phyloP scores from a whole-genome alignment of 2,888 invertebrate species.

The Platycheirus rosarum region DNA sequence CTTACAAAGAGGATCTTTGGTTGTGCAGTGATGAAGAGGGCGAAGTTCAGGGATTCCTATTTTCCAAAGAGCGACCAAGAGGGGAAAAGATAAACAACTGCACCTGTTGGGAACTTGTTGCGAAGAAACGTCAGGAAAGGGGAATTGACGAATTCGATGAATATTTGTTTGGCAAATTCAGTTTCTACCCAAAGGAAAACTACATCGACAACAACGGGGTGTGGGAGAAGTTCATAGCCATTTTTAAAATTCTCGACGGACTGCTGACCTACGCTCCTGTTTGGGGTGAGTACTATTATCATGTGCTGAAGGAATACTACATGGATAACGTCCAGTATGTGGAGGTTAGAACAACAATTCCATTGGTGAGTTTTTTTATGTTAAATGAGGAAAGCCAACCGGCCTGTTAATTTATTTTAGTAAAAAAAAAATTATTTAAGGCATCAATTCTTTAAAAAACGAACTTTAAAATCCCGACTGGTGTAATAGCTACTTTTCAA shows the following conservation, averaged over 20 bases:
- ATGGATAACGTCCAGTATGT: constrained; percentile 88
- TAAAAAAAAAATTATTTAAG: no score
- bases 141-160: constrained; percentile 83
- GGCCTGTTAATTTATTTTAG: no score
- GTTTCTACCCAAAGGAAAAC: constrained; percentile 84
- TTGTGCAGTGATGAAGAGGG: constrained; percentile 79
- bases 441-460: no score
- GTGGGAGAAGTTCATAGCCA: constrained; percentile 85
- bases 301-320: constrained; percentile 85
- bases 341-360: constrained; percentile 86
- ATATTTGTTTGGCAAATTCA: constrained; percentile 84
- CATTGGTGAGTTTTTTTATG: constrained; percentile 78
- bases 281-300: constrained; percentile 87
- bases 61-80: constrained; percentile 65
- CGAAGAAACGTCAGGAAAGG: constrained; percentile 75
- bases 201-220: constrained; percentile 84
- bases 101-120: constrained; percentile 77
- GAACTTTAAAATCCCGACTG: no score
- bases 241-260: constrained; percentile 84
- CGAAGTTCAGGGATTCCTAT: constrained; percentile 74
- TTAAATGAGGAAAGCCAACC: no score
- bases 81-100: constrained; percentile 75
- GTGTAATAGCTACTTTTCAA: no score
- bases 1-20: constrained; percentile 85
- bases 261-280: constrained; percentile 86